Evolutionary conservation across 2,797 vertebrate genomes (phyloP).

Genomic region (Prunella strophiata): DNA sequence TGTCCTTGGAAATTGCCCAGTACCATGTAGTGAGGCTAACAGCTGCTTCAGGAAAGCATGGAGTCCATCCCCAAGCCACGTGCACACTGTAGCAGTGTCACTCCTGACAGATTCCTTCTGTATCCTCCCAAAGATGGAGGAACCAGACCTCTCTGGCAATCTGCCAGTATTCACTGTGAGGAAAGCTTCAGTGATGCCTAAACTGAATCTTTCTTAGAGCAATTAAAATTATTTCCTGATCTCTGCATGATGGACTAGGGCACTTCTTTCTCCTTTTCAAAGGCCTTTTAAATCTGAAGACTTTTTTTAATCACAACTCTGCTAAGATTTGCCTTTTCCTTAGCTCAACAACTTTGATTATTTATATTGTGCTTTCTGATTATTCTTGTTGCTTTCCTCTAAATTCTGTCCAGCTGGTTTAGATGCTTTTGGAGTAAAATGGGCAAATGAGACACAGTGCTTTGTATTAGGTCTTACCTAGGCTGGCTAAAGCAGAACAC

Average conservation of each 20-base stretch:
- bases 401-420: neutral
- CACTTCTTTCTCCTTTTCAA: neutral
- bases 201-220: neutral
- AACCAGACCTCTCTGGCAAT: neutral
- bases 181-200: neutral
- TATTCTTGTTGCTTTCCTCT: neutral
- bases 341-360: neutral
- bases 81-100: neutral
- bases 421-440: neutral
- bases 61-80: neutral
- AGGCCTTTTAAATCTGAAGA: neutral
- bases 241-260: neutral
- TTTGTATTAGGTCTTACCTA: neutral
- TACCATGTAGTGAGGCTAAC: neutral
- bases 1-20: accelerated
- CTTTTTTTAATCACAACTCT: neutral
- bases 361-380: slow-evolving; percentile 4
- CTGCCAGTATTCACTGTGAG: neutral
- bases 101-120: neutral
- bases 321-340: neutral
- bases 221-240: neutral
- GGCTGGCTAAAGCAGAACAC: neutral
- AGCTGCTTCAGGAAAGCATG: neutral
- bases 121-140: neutral
- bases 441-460: neutral